These are phyloP conservation scores for Thamnaconus septentrionalis DNA, from an alignment of 2,113 vertebrate species.

Conservation along the genomic window DNA sequence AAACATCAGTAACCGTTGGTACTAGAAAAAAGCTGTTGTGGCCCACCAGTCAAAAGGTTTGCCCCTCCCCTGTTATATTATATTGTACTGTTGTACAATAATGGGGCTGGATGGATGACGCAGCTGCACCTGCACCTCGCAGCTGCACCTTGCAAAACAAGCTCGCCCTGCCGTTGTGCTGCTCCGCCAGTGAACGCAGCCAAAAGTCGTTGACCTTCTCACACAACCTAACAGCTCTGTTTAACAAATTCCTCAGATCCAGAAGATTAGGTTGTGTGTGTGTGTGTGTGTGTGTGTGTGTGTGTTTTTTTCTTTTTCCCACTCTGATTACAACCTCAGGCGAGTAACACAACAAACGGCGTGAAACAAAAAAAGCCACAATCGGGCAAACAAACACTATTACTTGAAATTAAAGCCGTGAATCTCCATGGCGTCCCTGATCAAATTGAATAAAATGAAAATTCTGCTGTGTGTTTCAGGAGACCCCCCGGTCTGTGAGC, in stretches of 20 bases:
- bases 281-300: no score
- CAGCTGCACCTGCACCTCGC: constrained; percentile 27
- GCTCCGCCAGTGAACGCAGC: constrained; percentile 48
- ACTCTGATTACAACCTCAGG: constrained; percentile 18
- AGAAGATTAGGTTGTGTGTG: no score
- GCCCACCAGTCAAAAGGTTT: no score
- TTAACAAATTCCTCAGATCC: constrained; percentile 38
- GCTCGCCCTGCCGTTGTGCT: constrained; percentile 41
- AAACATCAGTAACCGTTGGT: no score
- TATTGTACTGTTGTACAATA: background rate
- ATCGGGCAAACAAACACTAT: no score
- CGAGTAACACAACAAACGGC: constrained; percentile 10
- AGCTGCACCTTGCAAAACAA: constrained; percentile 28
- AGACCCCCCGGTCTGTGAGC: constrained; percentile 81
- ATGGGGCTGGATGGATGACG: constrained; percentile 44
- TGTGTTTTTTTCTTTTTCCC: no score
- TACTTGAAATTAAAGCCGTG: no score
- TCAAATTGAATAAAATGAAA: no score
- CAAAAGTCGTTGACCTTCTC: constrained; percentile 46
- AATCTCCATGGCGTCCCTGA: background rate
- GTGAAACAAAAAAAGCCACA: no score
- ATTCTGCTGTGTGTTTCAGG: constrained; percentile 71
- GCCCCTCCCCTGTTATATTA: no score
- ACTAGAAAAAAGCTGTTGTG: no score
- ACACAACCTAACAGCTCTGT: constrained; percentile 48